These are phyloP conservation scores for Rapana venosa DNA, from an alignment of 2,888 invertebrate species.

Conservation along the genomic window DNA sequence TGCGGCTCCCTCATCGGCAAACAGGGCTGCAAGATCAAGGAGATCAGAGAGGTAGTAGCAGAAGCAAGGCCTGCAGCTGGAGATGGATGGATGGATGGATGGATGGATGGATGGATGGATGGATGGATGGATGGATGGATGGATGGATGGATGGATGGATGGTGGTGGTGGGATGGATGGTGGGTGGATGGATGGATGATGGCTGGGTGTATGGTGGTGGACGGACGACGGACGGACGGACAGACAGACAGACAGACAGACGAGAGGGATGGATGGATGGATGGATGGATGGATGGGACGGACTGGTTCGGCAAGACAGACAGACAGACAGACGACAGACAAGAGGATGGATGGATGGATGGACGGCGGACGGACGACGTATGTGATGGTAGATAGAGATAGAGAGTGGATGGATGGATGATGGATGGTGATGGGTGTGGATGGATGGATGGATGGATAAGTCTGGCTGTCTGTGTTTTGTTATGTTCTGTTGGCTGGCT, in stretches of 20 bases:
- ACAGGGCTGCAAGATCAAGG: conserved; percentile 99
- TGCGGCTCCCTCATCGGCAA: conserved; percentile 99
- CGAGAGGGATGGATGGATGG: not conserved
- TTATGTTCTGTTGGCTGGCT: no score
- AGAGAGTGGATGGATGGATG: not conserved
- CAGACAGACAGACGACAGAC: not conserved
- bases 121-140: not conserved
- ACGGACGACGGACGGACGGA: not conserved
- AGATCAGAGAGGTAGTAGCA: conserved; percentile 91
- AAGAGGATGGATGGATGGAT: not conserved
- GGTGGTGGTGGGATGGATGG: not conserved
- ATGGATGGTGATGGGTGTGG: not conserved
- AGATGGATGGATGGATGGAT: not conserved
- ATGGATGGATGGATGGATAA: not conserved
- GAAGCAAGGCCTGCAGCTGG: no score
- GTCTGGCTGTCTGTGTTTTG: no score
- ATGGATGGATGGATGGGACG: not conserved
- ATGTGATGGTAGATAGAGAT: not conserved
- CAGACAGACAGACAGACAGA: not conserved
- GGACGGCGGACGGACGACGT: not conserved
- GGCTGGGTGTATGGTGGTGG: no score
- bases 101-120: no score
- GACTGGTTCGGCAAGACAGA: not conserved
- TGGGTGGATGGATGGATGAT: not conserved
- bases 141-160: not conserved